Evolutionary conservation across 2,797 vertebrate genomes (phyloP).

Genomic region (Sebastes jordani): DNA sequence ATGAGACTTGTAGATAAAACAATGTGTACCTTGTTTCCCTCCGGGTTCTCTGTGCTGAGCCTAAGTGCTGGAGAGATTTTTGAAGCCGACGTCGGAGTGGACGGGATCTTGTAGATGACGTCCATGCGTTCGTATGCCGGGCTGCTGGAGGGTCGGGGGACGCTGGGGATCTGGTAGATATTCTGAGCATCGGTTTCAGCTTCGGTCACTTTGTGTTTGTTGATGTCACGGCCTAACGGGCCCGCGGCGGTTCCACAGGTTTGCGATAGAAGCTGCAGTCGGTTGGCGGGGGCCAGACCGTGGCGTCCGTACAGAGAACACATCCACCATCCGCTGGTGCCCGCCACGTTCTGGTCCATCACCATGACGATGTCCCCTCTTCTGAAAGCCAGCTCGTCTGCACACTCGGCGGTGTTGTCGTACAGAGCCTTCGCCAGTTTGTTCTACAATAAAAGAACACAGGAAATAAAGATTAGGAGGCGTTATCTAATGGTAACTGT

Average conservation of each 20-base stretch:
- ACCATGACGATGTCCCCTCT: conserved; percentile 91
- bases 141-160: conserved; percentile 35
- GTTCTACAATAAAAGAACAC: conserved; percentile 74
- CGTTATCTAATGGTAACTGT: too few species aligned
- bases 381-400: conserved; percentile 91
- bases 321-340: conserved; percentile 93
- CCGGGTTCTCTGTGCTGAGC: conserved; percentile 68
- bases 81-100: conserved; percentile 36
- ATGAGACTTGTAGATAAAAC: too few species aligned
- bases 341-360: conserved; percentile 82
- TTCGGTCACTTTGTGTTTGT: conserved; percentile 3
- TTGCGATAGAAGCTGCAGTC: conserved; percentile 83
- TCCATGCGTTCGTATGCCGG: conserved; percentile 87
- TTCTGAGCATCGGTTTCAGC: conserved; percentile 20
- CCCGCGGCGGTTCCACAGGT: background rate
- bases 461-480: conserved; percentile 10
- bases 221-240: background rate
- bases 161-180: conserved; percentile 86
- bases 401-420: conserved; percentile 92
- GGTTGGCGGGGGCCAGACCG: conserved; percentile 94
- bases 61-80: conserved; percentile 56
- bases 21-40: conserved; percentile 74
- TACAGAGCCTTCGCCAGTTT: conserved; percentile 92
- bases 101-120: conserved; percentile 78
- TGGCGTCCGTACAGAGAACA: conserved; percentile 88